Conservation (phyloP, 2,797 vertebrate species). For the Heliangelus exortis region DNA sequence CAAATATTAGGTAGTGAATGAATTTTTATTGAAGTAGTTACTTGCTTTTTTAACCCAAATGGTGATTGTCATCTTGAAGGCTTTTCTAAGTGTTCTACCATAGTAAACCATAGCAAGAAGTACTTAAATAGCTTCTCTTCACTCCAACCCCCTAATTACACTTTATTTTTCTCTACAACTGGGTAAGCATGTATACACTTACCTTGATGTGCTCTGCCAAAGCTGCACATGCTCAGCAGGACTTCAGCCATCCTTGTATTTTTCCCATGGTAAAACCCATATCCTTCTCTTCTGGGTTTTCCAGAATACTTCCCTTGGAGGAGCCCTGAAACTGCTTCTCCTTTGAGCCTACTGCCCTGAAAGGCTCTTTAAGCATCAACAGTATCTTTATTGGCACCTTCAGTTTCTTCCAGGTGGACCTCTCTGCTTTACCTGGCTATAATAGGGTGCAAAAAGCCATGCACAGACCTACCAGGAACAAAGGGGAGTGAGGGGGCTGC, state of each 20-base stretch:
- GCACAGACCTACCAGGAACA: neutral
- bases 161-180: neutral
- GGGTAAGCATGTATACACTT: neutral
- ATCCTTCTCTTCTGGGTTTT: neutral
- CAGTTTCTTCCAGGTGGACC: neutral
- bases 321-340: neutral
- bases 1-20: slow-evolving; percentile 49
- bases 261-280: neutral
- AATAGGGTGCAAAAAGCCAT: neutral
- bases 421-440: neutral
- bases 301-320: neutral
- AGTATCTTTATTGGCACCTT: neutral
- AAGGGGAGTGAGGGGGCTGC: neutral
- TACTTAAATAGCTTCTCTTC: slow-evolving; percentile 37
- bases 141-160: neutral
- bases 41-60: slow-evolving; percentile 54
- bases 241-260: neutral
- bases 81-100: slow-evolving; percentile 36
- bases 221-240: rapidly evolving
- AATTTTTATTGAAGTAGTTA: slow-evolving; percentile 44
- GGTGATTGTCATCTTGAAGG: slow-evolving; percentile 49
- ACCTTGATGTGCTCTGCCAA: neutral
- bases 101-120: neutral
- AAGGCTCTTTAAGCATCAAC: neutral
- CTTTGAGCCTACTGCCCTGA: neutral